Conservation (phyloP, 2,113 vertebrate genomes). For the Laterallus jamaicensis region DNA sequence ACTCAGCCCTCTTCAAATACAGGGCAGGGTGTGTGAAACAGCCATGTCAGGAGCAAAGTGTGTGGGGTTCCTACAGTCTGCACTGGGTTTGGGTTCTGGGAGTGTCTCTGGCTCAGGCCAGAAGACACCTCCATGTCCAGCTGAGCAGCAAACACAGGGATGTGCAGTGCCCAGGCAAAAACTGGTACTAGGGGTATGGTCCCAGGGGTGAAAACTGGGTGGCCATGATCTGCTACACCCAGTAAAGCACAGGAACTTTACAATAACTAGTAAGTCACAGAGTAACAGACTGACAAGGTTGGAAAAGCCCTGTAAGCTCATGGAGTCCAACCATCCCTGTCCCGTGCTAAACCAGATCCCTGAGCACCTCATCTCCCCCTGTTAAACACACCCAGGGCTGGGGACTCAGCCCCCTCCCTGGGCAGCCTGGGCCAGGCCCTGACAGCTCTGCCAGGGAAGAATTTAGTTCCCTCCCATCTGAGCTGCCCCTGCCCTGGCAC, state of each 20-base stretch:
- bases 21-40: fast-evolving
- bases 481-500: too few relatives aligned
- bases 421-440: too few relatives aligned
- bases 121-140: neutral
- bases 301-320: too few relatives aligned
- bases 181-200: neutral
- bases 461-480: too few relatives aligned
- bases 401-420: too few relatives aligned
- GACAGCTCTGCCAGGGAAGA: too few relatives aligned
- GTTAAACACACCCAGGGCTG: too few relatives aligned
- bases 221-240: neutral
- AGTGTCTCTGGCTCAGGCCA: neutral
- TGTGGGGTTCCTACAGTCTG: neutral
- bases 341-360: too few relatives aligned
- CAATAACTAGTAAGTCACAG: neutral
- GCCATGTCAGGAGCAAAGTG: fast-evolving
- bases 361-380: too few relatives aligned
- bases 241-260: neutral
- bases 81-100: neutral
- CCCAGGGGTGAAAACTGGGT: neutral
- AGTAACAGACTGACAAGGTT: too few relatives aligned
- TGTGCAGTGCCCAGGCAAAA: neutral
- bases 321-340: too few relatives aligned
- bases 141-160: neutral
- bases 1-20: neutral